These are phyloP conservation scores for Oreochromis tanganicae DNA, from an alignment of 2,113 vertebrate species.

Conservation along the genomic window DNA sequence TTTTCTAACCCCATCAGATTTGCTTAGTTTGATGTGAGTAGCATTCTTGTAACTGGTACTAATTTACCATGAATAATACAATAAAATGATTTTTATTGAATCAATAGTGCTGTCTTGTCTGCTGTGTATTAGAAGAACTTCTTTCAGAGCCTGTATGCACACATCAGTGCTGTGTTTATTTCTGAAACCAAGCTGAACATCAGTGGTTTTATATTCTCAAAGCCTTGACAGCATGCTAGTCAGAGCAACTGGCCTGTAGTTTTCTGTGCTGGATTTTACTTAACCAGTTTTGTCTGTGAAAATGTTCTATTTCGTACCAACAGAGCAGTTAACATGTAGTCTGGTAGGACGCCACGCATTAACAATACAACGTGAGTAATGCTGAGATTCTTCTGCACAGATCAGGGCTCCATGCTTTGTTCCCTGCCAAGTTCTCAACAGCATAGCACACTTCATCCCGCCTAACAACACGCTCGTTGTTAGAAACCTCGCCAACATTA, in stretches of 20 bases:
- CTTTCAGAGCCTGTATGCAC: neutral
- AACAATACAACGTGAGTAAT: neutral
- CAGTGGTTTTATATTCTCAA: neutral
- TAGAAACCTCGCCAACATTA: neutral
- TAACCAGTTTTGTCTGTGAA: neutral
- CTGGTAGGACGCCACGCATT: neutral
- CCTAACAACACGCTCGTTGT: neutral
- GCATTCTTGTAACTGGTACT: neutral
- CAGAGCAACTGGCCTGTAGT: neutral
- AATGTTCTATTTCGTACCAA: neutral
- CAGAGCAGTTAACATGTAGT: neutral
- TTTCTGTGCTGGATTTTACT: neutral
- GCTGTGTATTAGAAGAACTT: neutral
- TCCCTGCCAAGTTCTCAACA: neutral
- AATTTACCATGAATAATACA: neutral
- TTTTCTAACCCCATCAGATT: neutral
- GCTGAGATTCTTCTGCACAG: neutral
- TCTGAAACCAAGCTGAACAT: neutral
- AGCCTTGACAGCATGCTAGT: neutral
- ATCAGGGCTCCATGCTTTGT: neutral
- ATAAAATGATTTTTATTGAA: neutral
- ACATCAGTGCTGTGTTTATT: neutral
- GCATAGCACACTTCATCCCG: neutral
- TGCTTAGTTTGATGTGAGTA: neutral
- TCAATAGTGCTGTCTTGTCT: neutral